phyloP scores from a whole-genome alignment of 2,888 invertebrate species.

The Catocala nupta region DNA sequence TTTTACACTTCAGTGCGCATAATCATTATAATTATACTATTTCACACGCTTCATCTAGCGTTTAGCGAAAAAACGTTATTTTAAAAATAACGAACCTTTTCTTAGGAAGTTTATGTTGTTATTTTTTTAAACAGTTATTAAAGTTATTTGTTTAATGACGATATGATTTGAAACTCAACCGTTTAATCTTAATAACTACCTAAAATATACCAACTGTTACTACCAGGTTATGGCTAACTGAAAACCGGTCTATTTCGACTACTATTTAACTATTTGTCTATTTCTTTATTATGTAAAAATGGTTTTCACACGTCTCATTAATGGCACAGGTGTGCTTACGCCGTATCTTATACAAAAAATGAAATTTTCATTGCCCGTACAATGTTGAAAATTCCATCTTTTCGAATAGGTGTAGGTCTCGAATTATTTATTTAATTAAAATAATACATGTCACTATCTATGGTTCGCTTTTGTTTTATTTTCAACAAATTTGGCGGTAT shows the following conservation, averaged over 20 bases:
- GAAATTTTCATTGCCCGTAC: conserved; percentile 37
- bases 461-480: conserved; percentile 19
- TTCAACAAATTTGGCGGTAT: conserved; percentile 7
- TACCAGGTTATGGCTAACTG: conserved; percentile 84
- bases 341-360: conserved; percentile 36
- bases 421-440: conserved; percentile 31
- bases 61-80: neutral
- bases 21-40: neutral
- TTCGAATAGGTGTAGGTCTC: conserved; percentile 47
- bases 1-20: neutral
- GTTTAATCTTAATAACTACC: conserved; percentile 77
- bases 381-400: conserved; percentile 43
- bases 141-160: conserved; percentile 11
- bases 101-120: conserved; percentile 12
- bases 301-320: conserved; percentile 58
- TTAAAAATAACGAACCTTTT: conserved; percentile 3
- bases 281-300: conserved; percentile 67
- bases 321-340: conserved; percentile 72
- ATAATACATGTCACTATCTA: conserved; percentile 34
- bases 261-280: conserved; percentile 83
- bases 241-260: conserved; percentile 85
- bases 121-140: conserved; percentile 13
- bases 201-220: conserved; percentile 79
- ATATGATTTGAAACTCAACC: conserved; percentile 72
- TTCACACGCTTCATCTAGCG: too few relatives aligned